Evolutionary conservation across 2,113 vertebrate species (phyloP).

Genomic region (Engystomops pustulosus): DNA sequence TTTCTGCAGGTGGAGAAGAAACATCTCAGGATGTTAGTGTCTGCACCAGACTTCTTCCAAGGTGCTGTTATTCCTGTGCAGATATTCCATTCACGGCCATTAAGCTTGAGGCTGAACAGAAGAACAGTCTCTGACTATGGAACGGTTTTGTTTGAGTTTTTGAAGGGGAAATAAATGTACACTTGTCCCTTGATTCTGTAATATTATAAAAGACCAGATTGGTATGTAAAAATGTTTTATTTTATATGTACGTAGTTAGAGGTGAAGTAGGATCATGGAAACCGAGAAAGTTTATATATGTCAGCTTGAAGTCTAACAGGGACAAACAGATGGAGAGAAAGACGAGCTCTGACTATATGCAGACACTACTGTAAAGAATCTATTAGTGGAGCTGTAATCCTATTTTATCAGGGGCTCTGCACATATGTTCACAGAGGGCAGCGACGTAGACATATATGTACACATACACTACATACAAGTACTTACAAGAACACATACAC

Average conservation of each 20-base stretch:
- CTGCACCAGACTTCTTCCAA: slow-evolving; percentile 33
- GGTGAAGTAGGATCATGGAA: slow-evolving; percentile 45
- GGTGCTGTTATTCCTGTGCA: slow-evolving; percentile 35
- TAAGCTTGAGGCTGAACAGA: slow-evolving; percentile 53
- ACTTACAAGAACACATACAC: too few species aligned
- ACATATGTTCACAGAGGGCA: too few species aligned
- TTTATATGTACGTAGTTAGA: slow-evolving; percentile 40
- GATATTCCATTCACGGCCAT: slow-evolving; percentile 42
- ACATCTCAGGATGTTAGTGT: slow-evolving; percentile 49
- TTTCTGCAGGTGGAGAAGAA: slow-evolving; percentile 46
- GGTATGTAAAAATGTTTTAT: slow-evolving; percentile 50
- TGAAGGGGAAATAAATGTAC: slow-evolving; percentile 13
- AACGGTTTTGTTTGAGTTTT: slow-evolving; percentile 19
- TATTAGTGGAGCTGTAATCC: not conserved
- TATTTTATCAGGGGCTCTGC: too few species aligned
- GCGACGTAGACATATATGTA: too few species aligned
- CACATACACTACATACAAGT: too few species aligned
- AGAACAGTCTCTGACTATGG: not conserved
- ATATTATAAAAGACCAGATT: slow-evolving; percentile 39
- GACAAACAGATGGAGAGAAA: slow-evolving; percentile 44
- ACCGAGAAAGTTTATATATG: slow-evolving; percentile 50
- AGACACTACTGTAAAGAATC: slow-evolving; percentile 38
- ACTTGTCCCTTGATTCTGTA: not conserved
- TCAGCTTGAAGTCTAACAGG: slow-evolving; percentile 55
- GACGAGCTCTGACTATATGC: slow-evolving; percentile 39